Evolutionary conservation across 1,140 invertebrate species (phyloP).

Genomic region (Scaptomyza hsui): DNA sequence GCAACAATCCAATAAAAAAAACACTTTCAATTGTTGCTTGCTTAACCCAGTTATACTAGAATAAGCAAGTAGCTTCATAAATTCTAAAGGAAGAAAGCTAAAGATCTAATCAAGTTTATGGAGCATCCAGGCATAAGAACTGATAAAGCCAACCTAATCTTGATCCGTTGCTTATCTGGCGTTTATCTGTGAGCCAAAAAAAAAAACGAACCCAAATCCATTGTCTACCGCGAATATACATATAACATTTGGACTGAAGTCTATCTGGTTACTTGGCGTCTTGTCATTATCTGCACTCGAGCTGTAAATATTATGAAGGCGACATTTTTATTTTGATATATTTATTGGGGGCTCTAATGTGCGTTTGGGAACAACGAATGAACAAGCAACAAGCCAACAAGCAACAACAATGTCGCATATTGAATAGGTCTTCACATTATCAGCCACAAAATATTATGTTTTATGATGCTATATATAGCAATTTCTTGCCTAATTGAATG

Average conservation of each 20-base stretch:
- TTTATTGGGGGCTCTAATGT: slow-evolving; percentile 66
- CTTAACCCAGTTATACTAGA: slow-evolving; percentile 32
- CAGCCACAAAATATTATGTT: slow-evolving; percentile 68
- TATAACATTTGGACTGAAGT: slow-evolving; percentile 35
- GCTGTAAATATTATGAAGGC: slow-evolving; percentile 63
- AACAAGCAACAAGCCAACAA: slow-evolving; percentile 14
- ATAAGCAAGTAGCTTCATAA: slow-evolving; percentile 33
- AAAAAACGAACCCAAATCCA: slow-evolving; percentile 15
- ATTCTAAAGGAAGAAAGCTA: slow-evolving; percentile 52
- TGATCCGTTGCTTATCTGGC: slow-evolving; percentile 75
- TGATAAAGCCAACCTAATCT: slow-evolving; percentile 63
- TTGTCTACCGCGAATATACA: slow-evolving; percentile 65
- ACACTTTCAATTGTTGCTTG: slow-evolving; percentile 11
- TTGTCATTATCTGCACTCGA: slow-evolving; percentile 61
- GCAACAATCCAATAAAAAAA: slow-evolving; percentile 57
- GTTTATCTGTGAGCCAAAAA: slow-evolving; percentile 62
- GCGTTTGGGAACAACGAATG: slow-evolving; percentile 52
- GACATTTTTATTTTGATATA: slow-evolving; percentile 81
- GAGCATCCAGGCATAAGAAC: slow-evolving; percentile 59
- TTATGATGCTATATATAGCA: slow-evolving; percentile 77
- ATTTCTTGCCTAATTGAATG: slow-evolving; percentile 81
- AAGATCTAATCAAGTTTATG: slow-evolving; percentile 56
- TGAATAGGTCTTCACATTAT: slow-evolving; percentile 63
- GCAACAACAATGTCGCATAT: slow-evolving; percentile 2
- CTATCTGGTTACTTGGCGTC: slow-evolving; percentile 48